A percentile compares a stretch with the other conserved stretches of the same genome.
These are phyloP conservation scores for Smutsia temminckii DNA, from an alignment of 2,797 vertebrate genomes.

Conservation along the genomic window DNA sequence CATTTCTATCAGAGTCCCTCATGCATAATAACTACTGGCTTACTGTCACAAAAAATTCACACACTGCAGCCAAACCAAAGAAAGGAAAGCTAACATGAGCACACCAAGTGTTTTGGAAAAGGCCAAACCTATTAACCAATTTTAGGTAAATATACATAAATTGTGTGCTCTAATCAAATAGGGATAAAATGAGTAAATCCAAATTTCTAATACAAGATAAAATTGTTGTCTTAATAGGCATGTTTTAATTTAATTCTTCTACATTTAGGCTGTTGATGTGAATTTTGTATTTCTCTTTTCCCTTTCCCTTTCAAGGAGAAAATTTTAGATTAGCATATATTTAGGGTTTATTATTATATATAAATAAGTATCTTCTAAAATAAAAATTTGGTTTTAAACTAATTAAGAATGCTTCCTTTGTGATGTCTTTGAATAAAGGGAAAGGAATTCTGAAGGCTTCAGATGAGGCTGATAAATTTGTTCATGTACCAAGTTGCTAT, in stretches of 20 bases:
- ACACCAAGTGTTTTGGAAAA: conserved; percentile 43
- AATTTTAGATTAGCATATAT: neutral
- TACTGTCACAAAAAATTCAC: conserved; percentile 70
- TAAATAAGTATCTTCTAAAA: neutral
- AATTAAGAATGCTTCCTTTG: neutral
- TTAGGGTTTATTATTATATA: conserved; percentile 4
- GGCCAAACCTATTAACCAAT: conserved; percentile 47
- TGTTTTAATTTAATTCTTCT: conserved; percentile 32
- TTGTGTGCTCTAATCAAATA: conserved; percentile 4
- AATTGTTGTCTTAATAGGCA: neutral
- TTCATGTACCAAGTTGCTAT: neutral
- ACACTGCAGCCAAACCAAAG: conserved; percentile 59
- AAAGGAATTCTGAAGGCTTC: neutral
- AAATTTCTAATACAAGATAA: conserved; percentile 33
- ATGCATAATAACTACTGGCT: conserved; percentile 70
- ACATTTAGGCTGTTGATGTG: neutral
- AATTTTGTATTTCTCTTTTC: neutral
- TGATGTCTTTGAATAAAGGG: conserved; percentile 17
- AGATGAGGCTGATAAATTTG: neutral
- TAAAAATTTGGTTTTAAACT: neutral
- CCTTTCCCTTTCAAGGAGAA: neutral
- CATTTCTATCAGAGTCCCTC: conserved; percentile 63
- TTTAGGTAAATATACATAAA: conserved; percentile 51
- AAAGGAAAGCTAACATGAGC: conserved; percentile 46
- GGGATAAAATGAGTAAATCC: neutral